phyloP scores from a whole-genome alignment of 37 sponge, comb jelly and placozoan species.

The Cliona cf. orientalis region DNA sequence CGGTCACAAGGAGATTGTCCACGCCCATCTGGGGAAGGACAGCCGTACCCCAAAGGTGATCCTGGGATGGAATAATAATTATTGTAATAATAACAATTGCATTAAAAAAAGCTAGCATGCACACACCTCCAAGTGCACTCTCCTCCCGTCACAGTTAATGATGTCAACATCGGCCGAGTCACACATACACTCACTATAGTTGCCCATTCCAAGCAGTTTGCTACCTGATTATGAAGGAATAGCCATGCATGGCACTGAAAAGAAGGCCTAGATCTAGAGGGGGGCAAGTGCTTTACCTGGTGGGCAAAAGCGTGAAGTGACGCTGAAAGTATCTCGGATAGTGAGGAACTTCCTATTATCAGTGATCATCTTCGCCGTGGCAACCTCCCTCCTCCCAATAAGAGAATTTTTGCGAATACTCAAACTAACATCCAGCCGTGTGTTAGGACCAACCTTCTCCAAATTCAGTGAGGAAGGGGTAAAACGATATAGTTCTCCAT shows the following conservation, averaged over 20 bases:
- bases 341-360: neutral
- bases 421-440: neutral
- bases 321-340: neutral
- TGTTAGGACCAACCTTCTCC: neutral
- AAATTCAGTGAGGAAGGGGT: neutral
- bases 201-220: neutral
- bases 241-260: too few species aligned
- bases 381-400: neutral
- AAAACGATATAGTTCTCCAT: neutral
- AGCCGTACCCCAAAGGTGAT: slow-evolving; percentile 19
- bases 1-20: slow-evolving; percentile 20
- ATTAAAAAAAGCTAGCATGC: neutral
- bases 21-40: neutral
- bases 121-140: slow-evolving; percentile 7
- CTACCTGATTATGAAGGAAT: too few species aligned
- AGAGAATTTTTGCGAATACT: neutral
- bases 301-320: neutral
- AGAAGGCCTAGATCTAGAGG: too few species aligned
- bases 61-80: neutral
- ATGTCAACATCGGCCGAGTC: neutral
- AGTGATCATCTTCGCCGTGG: neutral
- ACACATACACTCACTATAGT: neutral
- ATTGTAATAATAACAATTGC: neutral
- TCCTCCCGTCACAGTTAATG: slow-evolving; percentile 6
- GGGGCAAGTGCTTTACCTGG: slow-evolving; percentile 7